phyloP scores from a whole-genome alignment of 2,888 invertebrate genomes.

The Helleia helle region DNA sequence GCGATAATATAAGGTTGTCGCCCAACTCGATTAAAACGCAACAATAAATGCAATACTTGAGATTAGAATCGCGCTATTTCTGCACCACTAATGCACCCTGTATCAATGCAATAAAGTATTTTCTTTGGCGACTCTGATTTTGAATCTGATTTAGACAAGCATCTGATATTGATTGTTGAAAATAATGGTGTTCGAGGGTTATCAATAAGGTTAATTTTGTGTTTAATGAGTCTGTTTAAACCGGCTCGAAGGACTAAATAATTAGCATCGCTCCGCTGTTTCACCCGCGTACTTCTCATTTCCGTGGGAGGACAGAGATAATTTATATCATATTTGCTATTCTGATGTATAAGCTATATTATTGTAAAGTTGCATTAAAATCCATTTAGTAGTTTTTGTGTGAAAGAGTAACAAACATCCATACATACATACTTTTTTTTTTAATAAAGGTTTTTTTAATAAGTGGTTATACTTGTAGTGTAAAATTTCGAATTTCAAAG shows the following conservation, averaged over 20 bases:
- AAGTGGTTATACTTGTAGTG: no score
- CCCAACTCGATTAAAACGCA: conserved; percentile 37
- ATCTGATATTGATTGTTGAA: conserved; percentile 13
- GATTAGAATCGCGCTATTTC: conserved; percentile 32
- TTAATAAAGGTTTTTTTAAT: no score
- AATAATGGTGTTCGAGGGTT: conserved; percentile 13
- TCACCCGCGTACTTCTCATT: no score
- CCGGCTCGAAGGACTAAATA: not conserved
- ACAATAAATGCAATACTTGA: conserved; percentile 35
- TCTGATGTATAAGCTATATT: no score
- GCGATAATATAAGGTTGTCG: conserved; percentile 22
- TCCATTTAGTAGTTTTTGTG: no score
- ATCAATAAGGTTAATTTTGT: not conserved
- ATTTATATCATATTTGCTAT: no score
- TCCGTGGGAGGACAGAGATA: no score
- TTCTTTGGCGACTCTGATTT: conserved; percentile 1
- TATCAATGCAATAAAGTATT: not conserved
- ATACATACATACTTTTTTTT: no score
- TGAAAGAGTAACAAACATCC: no score
- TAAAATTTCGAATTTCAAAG: no score
- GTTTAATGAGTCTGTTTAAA: not conserved
- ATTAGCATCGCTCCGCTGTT: no score
- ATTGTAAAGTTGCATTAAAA: no score
- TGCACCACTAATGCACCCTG: conserved; percentile 16
- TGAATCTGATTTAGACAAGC: conserved; percentile 15